A percentile compares a stretch with the other conserved stretches of the same genome.
These are phyloP conservation scores for Coenonympha glycerion DNA, from an alignment of 2,888 invertebrate species.

Conservation along the genomic window DNA sequence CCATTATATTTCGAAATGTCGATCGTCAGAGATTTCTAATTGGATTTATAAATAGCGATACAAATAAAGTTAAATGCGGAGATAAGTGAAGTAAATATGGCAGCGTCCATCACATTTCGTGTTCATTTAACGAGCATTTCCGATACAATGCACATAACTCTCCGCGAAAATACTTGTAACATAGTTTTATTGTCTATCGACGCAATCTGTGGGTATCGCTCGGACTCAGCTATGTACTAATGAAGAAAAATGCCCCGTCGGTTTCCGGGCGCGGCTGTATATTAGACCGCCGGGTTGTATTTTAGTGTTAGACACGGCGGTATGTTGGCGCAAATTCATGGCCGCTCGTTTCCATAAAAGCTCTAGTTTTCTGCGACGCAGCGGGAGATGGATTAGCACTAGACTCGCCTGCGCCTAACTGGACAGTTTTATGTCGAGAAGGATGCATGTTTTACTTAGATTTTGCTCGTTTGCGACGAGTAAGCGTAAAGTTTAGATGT, in stretches of 20 bases:
- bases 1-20: too few relatives aligned
- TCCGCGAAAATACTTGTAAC: background rate
- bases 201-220: background rate
- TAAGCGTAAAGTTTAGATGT: background rate
- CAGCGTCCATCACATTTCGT: background rate
- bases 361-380: slow-evolving; percentile 3
- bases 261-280: background rate
- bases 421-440: slow-evolving; percentile 13
- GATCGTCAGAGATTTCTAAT: too few relatives aligned
- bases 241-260: slow-evolving; percentile 3
- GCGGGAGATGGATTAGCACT: slow-evolving; percentile 9
- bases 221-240: slow-evolving; percentile 5
- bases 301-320: background rate
- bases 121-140: background rate
- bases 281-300: background rate
- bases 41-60: too few relatives aligned
- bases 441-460: slow-evolving; percentile 1
- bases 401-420: too few relatives aligned
- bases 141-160: background rate
- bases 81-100: too few relatives aligned
- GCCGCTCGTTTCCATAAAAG: background rate
- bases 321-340: background rate
- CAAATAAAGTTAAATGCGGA: too few relatives aligned
- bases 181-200: background rate
- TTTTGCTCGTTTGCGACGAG: background rate